Evolutionary conservation across 2,888 invertebrate genomes (phyloP), one percentile per base, ranked within the genome.

Genomic region (Ormyrus thymus): DNA sequence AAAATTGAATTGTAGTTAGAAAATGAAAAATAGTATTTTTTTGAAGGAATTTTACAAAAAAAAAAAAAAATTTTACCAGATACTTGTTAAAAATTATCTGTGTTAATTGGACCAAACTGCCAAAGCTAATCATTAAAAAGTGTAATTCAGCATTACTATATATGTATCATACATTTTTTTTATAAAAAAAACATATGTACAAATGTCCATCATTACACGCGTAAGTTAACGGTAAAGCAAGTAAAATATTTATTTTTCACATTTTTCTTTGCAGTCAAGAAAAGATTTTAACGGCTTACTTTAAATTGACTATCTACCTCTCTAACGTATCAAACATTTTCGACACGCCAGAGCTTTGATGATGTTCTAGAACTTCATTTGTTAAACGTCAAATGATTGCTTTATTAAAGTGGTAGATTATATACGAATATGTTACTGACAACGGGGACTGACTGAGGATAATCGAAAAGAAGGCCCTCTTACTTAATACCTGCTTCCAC

Each of bases 41-140:
- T 11, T 10, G 29, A 48, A 9, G 45, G n/a, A 55, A 45, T 68
- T 62, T 29, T 62, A 51, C 10, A 58, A 29, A 29, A 29, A 29
- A 29, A 29, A 29, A 29, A 29, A 29, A 29, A 29, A 29, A 1
- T 29, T 29, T 29, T 29, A 29, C 29, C 29, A 29, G 29, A 29
- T 29, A 15, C n/a, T 11, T 13, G 66, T 76, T 29, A 62, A 78
- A 69, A 58, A 53, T 68, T 68, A 55, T 80, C 71, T 78, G 71
- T 68, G 75, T 66, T 75, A 68, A 69, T 81, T 64, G 29, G 71
- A 78, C 68, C 68, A 68, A 75, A 75, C 76, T 81, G 76, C 78
- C 81, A 81, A 81, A 81, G 72, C 78, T 70, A 78, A 76, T 55
- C n/a, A 50, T 73, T 74, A 66, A 76, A 68, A n/a, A 15, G 13